Evolutionary conservation across 1,140 invertebrate species (phyloP).

Genomic region (Drosophila serrata): DNA sequence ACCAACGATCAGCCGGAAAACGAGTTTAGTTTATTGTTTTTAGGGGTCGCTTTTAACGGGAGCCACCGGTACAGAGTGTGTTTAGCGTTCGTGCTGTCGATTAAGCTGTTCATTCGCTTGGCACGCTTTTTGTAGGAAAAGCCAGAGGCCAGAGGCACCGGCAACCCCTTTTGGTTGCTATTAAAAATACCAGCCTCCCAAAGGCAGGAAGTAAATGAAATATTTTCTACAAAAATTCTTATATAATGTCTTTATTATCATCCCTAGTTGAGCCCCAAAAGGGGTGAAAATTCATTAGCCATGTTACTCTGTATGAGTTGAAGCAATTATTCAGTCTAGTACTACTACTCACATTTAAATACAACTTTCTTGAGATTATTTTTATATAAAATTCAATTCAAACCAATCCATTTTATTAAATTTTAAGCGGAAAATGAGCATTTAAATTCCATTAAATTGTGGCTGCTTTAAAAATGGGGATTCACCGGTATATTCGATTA

Average conservation of each 20-base stretch:
- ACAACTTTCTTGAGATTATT: not conserved
- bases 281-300: constrained; percentile 7
- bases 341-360: no score
- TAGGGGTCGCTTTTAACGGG: constrained; percentile 39
- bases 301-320: not conserved
- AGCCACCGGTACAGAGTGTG: constrained; percentile 38
- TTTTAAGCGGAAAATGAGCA: not conserved
- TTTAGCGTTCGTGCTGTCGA: constrained; percentile 59
- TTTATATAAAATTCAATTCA: not conserved
- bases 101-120: constrained; percentile 71
- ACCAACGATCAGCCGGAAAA: constrained; percentile 28
- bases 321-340: not conserved
- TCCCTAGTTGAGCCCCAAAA: not conserved
- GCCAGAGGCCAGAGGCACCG: constrained; percentile 2
- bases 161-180: constrained; percentile 46
- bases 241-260: constrained; percentile 71
- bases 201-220: constrained; percentile 47
- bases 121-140: constrained; percentile 53
- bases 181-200: constrained; percentile 66
- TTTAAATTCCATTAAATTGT: constrained; percentile 24
- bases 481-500: constrained; percentile 14
- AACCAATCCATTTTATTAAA: not conserved
- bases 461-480: constrained; percentile 15
- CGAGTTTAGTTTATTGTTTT: constrained; percentile 47
- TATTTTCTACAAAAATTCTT: constrained; percentile 64